These are phyloP conservation scores for Numida meleagris DNA, from an alignment of 2,113 vertebrate species.

Conservation along the genomic window DNA sequence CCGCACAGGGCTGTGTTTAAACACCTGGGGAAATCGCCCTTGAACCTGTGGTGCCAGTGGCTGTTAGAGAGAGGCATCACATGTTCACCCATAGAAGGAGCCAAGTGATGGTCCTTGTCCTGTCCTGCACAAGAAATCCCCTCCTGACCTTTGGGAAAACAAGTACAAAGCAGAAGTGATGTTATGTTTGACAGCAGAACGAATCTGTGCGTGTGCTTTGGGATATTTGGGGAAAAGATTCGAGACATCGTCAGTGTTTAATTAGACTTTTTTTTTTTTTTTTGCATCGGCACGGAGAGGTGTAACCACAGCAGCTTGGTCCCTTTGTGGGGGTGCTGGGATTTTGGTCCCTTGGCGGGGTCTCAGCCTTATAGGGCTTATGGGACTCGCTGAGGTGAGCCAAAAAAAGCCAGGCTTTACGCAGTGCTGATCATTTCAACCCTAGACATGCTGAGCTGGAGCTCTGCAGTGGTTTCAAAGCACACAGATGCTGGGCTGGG, in stretches of 20 bases:
- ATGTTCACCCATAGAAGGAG: fast-evolving
- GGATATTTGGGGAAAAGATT: neutral
- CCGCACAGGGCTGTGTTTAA: neutral
- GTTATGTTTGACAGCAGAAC: neutral
- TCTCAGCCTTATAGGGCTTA: too few relatives aligned
- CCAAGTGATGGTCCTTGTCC: neutral
- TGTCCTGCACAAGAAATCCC: neutral
- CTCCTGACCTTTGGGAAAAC: neutral
- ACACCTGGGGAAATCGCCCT: neutral
- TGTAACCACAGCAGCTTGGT: neutral
- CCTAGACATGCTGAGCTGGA: fast-evolving
- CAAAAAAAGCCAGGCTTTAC: neutral
- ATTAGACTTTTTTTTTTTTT: neutral
- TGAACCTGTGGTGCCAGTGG: fast-evolving
- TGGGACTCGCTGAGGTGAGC: neutral
- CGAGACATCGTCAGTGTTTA: neutral
- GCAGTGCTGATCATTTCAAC: neutral
- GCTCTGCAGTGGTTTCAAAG: neutral
- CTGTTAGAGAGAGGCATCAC: fast-evolving
- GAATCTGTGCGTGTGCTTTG: fast-evolving
- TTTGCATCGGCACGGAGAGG: neutral
- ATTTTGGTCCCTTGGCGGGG: too few relatives aligned
- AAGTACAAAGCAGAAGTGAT: neutral
- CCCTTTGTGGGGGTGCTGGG: too few relatives aligned
- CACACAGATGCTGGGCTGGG: neutral